Conservation (phyloP, 1,140 invertebrate species). For the Frieseomelitta varia region DNA sequence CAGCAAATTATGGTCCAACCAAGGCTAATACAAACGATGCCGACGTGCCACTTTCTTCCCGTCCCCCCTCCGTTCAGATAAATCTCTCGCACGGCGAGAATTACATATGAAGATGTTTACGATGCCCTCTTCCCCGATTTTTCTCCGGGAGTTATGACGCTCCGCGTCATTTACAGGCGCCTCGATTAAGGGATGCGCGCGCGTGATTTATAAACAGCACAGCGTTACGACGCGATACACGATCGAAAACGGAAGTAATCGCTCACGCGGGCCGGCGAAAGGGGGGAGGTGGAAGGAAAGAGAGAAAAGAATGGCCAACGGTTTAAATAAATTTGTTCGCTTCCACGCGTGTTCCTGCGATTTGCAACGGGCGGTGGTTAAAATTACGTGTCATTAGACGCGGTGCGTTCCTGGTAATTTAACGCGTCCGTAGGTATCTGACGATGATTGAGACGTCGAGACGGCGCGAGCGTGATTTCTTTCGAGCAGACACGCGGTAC, state of each 20-base stretch:
- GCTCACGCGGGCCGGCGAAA: not conserved
- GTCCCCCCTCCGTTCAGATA: not conserved
- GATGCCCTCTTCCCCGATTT: not conserved
- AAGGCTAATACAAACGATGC: conserved; percentile 27
- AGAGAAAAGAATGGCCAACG: not conserved
- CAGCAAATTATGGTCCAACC: conserved; percentile 20
- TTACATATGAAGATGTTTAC: not conserved
- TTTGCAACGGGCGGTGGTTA: not conserved
- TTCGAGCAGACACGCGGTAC: not conserved
- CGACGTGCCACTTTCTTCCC: conserved; percentile 7
- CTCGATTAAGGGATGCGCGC: not conserved
- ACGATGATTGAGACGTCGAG: not conserved
- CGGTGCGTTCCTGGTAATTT: not conserved
- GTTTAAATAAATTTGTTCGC: not conserved
- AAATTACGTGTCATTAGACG: not conserved
- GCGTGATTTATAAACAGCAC: not conserved
- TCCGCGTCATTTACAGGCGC: not conserved
- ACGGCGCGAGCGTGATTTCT: not conserved
- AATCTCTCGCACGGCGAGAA: not conserved
- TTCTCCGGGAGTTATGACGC: not conserved
- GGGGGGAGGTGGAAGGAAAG: too few relatives aligned
- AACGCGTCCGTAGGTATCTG: not conserved
- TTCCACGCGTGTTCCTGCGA: not conserved
- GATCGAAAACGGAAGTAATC: conserved; percentile 9
- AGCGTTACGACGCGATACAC: not conserved